Base-by-base conservation (phyloP, 2,113 vertebrate genomes). In the Loxodonta africana region DNA sequence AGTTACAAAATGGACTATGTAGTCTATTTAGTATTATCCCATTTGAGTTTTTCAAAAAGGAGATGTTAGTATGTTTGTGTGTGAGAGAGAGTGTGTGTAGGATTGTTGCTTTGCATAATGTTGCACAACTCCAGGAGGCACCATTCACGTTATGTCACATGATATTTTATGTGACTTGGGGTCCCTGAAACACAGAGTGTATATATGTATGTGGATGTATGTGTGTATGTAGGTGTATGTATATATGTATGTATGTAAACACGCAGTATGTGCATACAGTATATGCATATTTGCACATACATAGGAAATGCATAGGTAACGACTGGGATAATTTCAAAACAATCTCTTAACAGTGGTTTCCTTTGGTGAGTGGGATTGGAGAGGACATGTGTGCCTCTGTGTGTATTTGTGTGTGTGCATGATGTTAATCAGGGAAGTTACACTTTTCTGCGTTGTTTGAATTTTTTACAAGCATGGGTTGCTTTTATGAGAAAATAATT, bases 401-500 rank as follows among this genome's bases (percentile, higher is more conserved):
- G 2, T 78, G 30, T 62, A 2, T 37, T 9, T 65, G 65, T 94
- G 23, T 62, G 14, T 65, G 12, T 84, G 80, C 33, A 17, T 25
- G 62, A 8, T 41, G 12, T 37, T 71, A 46, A 57, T 30, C 26
- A 51, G 25, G 33, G 20, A 81, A 53, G 51, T 91, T 62, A 85
- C 44, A 62, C 12, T 12, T 48, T 90, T 80, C n/a, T 17, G 41
- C 28, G 33, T 15, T 78, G 10, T 82, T 74, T 37, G 1, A 67
- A 9, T 2, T 26, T 81, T 81, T 82, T 53, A 77, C 28, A 76
- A 76, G 25, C 2, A 6, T 74, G 10, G 12, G 11, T 83, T 53
- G 15, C 51, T 84, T 83, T 73, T 51, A 80, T 30, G 21, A 37
- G 76, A 96, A 94, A 88, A 44, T 62, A 21, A 46, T 71, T 87